These are phyloP conservation scores for Allolobophora icterica DNA, from an alignment of 2,888 invertebrate species.

Conservation along the genomic window DNA sequence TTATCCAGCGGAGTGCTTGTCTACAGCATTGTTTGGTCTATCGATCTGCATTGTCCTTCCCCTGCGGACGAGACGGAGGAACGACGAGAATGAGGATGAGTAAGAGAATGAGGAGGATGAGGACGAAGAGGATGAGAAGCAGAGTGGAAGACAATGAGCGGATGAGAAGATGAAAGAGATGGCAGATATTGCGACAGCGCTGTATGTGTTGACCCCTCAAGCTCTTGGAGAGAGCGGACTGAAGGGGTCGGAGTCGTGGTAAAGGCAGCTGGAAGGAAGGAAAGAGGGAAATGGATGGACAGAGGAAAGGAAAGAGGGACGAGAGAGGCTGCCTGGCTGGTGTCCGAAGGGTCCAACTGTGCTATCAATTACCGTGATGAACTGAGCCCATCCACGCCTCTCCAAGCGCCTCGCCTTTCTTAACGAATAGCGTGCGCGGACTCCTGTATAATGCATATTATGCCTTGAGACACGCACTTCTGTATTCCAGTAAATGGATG, in stretches of 20 bases:
- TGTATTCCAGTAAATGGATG: background rate
- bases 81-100: background rate
- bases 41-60: background rate
- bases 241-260: background rate
- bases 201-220: background rate
- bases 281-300: background rate
- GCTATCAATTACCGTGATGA: slow-evolving; percentile 1
- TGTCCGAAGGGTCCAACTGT: background rate
- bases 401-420: background rate
- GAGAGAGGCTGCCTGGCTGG: background rate
- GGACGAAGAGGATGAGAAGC: background rate
- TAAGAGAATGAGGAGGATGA: background rate
- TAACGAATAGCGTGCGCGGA: background rate
- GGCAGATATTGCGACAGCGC: background rate
- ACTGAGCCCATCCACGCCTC: background rate
- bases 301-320: background rate
- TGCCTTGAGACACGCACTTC: background rate
- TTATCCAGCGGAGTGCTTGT: background rate
- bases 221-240: background rate
- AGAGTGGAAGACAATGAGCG: background rate
- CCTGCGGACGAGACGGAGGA: background rate
- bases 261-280: background rate
- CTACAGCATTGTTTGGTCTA: background rate
- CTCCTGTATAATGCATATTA: background rate
- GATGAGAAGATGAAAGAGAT: background rate